Percentiles rank a stretch among this genome's conserved stretches.
Evolutionary conservation across 2,113 vertebrate genomes (phyloP).

Genomic region (Sturnira hondurensis): DNA sequence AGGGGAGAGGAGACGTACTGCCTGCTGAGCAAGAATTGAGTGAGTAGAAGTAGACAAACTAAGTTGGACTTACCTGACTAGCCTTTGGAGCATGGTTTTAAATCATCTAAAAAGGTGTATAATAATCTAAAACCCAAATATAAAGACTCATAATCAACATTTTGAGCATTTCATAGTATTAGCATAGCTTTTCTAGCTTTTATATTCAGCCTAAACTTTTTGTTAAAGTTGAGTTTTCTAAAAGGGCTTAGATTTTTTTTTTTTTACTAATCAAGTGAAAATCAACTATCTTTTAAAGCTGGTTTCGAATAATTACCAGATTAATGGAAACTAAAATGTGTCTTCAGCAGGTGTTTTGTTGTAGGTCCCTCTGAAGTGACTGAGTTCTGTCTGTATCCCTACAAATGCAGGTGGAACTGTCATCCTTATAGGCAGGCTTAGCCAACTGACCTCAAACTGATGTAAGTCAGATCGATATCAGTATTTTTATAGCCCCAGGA

Average conservation of each 20-base stretch:
- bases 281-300: neutral
- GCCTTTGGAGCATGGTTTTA: neutral
- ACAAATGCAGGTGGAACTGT: neutral
- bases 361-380: neutral
- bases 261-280: neutral
- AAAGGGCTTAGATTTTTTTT: neutral
- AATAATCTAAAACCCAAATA: neutral
- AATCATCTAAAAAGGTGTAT: neutral
- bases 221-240: constrained; percentile 7
- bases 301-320: neutral
- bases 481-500: neutral
- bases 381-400: neutral
- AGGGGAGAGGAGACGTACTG: neutral
- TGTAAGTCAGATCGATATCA: neutral
- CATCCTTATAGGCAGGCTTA: neutral
- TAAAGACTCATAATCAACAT: neutral
- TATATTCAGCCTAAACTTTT: constrained; percentile 2
- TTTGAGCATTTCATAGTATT: neutral
- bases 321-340: neutral
- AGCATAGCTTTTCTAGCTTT: neutral
- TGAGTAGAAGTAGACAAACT: neutral
- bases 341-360: neutral
- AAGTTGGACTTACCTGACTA: neutral
- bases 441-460: neutral
- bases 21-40: neutral